Percentiles rank a stretch among this genome's conserved stretches.
These are phyloP conservation scores for Idaea biselata DNA, from an alignment of 2,888 invertebrate genomes.

Conservation along the genomic window DNA sequence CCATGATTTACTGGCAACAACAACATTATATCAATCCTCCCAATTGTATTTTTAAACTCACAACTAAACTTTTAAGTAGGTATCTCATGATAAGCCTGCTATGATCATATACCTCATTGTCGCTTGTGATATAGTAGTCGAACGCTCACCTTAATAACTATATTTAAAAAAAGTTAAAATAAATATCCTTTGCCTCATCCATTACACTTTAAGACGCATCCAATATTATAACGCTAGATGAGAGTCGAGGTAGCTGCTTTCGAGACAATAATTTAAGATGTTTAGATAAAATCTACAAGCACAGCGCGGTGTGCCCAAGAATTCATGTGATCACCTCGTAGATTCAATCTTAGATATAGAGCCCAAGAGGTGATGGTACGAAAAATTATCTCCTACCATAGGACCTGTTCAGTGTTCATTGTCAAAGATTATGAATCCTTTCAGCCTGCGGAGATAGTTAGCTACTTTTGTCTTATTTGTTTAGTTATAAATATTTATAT, in stretches of 20 bases:
- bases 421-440: constrained; percentile 63
- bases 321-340: constrained; percentile 74
- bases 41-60: no score
- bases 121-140: no score
- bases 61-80: no score
- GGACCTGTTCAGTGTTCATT: constrained; percentile 61
- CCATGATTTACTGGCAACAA: no score
- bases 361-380: constrained; percentile 66
- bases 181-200: constrained; percentile 47
- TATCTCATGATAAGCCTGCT: no score
- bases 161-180: neutral
- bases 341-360: constrained; percentile 75
- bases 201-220: constrained; percentile 35
- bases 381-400: constrained; percentile 66
- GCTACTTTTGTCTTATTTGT: constrained; percentile 35
- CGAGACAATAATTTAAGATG: constrained; percentile 78
- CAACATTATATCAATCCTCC: no score
- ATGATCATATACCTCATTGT: no score
- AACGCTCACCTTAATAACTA: no score
- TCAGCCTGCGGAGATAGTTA: constrained; percentile 36
- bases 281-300: constrained; percentile 77
- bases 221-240: constrained; percentile 62
- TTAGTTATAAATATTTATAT: constrained; percentile 42
- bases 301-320: constrained; percentile 68
- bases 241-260: constrained; percentile 60